Percentiles rank a stretch among this genome's conserved stretches.
phyloP scores from a whole-genome alignment of 2,113 vertebrate species.

The Hippolais icterina region DNA sequence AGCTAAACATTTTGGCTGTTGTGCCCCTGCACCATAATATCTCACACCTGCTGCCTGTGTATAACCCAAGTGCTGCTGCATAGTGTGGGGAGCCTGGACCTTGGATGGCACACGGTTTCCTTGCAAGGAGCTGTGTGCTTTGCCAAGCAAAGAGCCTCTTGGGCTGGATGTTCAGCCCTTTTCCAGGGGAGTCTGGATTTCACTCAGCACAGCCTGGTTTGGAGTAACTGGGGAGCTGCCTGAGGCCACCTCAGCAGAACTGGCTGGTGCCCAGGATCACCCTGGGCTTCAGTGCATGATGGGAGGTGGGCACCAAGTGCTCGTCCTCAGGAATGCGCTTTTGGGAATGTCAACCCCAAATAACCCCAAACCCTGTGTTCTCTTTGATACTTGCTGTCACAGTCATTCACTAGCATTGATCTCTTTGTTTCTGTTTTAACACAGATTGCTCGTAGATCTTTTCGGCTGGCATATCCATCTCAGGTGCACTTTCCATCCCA shows the following conservation, averaged over 20 bases:
- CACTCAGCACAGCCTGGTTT: background rate
- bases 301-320: background rate
- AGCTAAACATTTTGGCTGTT: background rate
- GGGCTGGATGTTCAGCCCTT: background rate
- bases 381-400: conserved; percentile 38
- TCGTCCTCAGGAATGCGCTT: background rate
- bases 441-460: conserved; percentile 82
- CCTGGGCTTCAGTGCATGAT: background rate
- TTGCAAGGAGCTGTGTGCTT: background rate
- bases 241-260: background rate
- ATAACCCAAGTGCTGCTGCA: background rate
- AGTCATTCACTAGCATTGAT: conserved; percentile 57
- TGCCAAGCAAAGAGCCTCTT: background rate
- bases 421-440: conserved; percentile 75
- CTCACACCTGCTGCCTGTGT: background rate
- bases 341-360: background rate
- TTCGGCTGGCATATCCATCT: conserved; percentile 76
- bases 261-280: background rate
- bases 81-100: background rate
- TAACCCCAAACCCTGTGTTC: background rate
- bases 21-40: background rate
- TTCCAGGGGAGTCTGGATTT: background rate
- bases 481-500: conserved; percentile 79
- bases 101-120: background rate
- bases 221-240: background rate